A percentile compares a stretch with the other conserved stretches of the same genome.
phyloP scores from a whole-genome alignment of 2,888 invertebrate genomes.

The Plemyria rubiginata region DNA sequence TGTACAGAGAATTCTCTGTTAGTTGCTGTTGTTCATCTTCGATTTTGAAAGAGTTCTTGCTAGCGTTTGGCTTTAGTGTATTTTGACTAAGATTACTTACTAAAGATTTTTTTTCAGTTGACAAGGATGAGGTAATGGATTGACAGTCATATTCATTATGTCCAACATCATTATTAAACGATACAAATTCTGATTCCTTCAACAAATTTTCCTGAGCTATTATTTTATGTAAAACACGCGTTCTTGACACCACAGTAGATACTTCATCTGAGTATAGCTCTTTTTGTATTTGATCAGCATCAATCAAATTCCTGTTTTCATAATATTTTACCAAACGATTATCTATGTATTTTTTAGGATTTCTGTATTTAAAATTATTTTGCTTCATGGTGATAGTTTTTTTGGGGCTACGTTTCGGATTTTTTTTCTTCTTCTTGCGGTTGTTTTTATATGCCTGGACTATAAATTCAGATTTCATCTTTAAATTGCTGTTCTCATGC shows the following conservation, averaged over 20 bases:
- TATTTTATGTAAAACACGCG: conserved; percentile 54
- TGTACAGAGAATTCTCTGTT: conserved; percentile 45
- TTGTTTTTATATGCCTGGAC: conserved; percentile 43
- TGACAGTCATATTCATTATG: conserved; percentile 38
- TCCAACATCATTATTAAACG: conserved; percentile 26
- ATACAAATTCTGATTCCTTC: conserved; percentile 38
- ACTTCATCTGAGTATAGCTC: conserved; percentile 45
- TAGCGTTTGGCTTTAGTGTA: conserved; percentile 51
- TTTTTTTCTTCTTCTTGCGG: conserved; percentile 37
- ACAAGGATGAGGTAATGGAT: conserved; percentile 44
- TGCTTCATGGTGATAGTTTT: conserved; percentile 56
- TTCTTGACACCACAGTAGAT: conserved; percentile 51
- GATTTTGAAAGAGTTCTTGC: conserved; percentile 41
- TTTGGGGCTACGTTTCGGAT: conserved; percentile 40
- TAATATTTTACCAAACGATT: conserved; percentile 48
- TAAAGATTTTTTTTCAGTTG: conserved; percentile 45
- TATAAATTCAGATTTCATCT: conserved; percentile 37
- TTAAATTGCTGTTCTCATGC: neutral
- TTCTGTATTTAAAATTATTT: conserved; percentile 42
- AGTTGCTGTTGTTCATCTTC: conserved; percentile 34
- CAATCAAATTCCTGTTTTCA: conserved; percentile 42
- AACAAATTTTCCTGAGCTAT: conserved; percentile 58
- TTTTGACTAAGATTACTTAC: conserved; percentile 54
- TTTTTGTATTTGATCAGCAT: conserved; percentile 44
- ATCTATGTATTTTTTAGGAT: conserved; percentile 37